These are phyloP conservation scores for Drosophila tripunctata DNA, from an alignment of 2,888 invertebrate species.

Conservation along the genomic window DNA sequence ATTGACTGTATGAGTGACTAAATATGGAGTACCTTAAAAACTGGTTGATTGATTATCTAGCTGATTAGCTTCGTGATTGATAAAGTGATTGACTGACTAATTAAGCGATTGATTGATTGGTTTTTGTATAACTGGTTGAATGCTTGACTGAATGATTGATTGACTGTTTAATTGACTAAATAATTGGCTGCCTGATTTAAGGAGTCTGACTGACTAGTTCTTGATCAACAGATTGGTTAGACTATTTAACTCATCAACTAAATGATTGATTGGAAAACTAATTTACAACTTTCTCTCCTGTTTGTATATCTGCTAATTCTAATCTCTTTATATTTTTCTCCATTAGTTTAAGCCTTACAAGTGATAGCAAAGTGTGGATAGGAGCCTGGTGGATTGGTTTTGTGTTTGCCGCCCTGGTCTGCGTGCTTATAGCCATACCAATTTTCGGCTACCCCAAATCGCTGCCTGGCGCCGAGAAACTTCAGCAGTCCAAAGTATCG, in stretches of 20 bases:
- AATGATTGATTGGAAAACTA: too few species aligned
- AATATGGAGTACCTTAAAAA: background rate
- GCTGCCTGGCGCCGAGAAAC: constrained; percentile 89
- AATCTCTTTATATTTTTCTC: too few species aligned
- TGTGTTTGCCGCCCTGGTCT: constrained; percentile 87
- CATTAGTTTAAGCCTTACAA: constrained; percentile 87
- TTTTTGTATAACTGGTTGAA: background rate
- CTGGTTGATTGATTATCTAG: too few species aligned
- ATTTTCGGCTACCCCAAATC: constrained; percentile 90
- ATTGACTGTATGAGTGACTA: background rate
- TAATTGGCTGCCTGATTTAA: background rate
- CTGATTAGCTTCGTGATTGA: background rate
- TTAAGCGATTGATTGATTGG: background rate
- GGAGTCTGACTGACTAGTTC: too few species aligned
- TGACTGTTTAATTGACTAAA: background rate
- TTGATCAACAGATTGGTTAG: too few species aligned
- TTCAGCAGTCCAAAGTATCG: constrained; percentile 88
- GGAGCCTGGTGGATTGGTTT: constrained; percentile 96
- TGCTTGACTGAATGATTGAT: background rate
- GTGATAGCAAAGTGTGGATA: constrained; percentile 91
- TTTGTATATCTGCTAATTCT: too few species aligned
- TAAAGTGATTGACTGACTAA: background rate
- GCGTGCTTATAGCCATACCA: constrained; percentile 89
- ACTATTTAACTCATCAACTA: too few species aligned
- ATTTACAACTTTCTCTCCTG: too few species aligned